A percentile compares a stretch with the other conserved stretches of the same genome.
Evolutionary conservation across 2,888 invertebrate genomes (phyloP).

Genomic region (Bibio marci): DNA sequence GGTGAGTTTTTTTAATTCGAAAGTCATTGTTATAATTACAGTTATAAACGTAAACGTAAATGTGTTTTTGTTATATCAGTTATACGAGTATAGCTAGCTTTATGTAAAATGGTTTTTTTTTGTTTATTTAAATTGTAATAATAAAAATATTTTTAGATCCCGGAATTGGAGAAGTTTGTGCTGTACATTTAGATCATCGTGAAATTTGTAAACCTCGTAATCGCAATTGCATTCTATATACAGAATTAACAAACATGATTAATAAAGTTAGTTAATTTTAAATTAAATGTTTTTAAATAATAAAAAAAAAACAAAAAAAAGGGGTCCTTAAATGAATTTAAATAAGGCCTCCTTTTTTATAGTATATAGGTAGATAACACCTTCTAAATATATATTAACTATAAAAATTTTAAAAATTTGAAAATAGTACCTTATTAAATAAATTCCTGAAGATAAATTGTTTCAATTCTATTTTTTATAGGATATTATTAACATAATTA

Average conservation of each 20-base stretch:
- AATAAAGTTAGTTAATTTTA: conserved; percentile 27
- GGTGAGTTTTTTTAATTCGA: conserved; percentile 39
- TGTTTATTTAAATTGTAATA: conserved; percentile 1
- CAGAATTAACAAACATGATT: conserved; percentile 45
- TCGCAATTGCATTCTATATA: conserved; percentile 47
- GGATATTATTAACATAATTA: too few relatives aligned
- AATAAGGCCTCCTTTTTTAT: too few relatives aligned
- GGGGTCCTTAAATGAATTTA: too few relatives aligned
- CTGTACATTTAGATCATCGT: conserved; percentile 62
- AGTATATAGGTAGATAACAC: too few relatives aligned
- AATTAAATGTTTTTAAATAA: neutral
- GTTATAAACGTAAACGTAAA: neutral
- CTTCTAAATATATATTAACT: too few relatives aligned
- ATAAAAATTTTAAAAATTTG: too few relatives aligned
- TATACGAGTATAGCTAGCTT: conserved; percentile 1
- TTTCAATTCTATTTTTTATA: too few relatives aligned
- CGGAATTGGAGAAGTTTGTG: conserved; percentile 56
- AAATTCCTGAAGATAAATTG: too few relatives aligned
- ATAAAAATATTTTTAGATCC: conserved; percentile 54
- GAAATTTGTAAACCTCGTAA: conserved; percentile 74
- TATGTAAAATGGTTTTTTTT: conserved; percentile 12
- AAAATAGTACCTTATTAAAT: too few relatives aligned
- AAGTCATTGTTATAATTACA: neutral
- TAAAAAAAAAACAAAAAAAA: too few relatives aligned
- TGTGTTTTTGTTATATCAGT: neutral